Base-by-base conservation (phyloP, 2,888 invertebrate genomes). In the Erebia aethiops region DNA sequence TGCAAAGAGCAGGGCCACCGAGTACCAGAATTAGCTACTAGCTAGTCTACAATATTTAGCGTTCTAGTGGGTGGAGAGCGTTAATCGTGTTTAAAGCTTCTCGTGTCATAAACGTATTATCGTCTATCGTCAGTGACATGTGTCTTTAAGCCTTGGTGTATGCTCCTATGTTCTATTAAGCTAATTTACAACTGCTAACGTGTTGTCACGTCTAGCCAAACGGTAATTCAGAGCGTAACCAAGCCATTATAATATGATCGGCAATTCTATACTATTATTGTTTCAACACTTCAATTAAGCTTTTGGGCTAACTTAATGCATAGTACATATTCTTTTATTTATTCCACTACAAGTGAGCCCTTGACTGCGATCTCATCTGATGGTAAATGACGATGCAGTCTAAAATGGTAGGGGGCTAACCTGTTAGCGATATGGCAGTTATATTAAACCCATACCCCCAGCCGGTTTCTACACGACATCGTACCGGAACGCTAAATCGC, bases 121-220 rank as follows among this genome's bases (percentile, higher is more conserved):
- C 41, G 14, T 16, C 4, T 60, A 41, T 60, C 43, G 18, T 11
- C 18, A 54, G 18, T 10, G 7, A 11, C 41, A 54, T 10, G 60
- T 41, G 21, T 49, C 46, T n/a, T 13, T 14, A 46, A 49, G 46
- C 62, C 49, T 46, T 21, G 62, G 21, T 49, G 35, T 35, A 35
- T 10, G 1, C 14, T 18, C 21, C 14, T 21, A 2, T 49, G 62
- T 62, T 41, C 61, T 62, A 14, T 21, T 61, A 18, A 16, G 5
- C 43, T 41, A 16, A 61, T 62, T 62, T 11, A 21, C 62, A 62
- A 49, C 26, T 14, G 62, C 62, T 21, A 1, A 49, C 62, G 13
- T 46, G 49, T 46, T 14, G 46, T 18, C 56, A 21, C 4, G 18
- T 18, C 61, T 61, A 62, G 2, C 5, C 49, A 46, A 62, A 21